Conservation (phyloP, 2,113 vertebrate species). For the Nycticorax nycticorax region DNA sequence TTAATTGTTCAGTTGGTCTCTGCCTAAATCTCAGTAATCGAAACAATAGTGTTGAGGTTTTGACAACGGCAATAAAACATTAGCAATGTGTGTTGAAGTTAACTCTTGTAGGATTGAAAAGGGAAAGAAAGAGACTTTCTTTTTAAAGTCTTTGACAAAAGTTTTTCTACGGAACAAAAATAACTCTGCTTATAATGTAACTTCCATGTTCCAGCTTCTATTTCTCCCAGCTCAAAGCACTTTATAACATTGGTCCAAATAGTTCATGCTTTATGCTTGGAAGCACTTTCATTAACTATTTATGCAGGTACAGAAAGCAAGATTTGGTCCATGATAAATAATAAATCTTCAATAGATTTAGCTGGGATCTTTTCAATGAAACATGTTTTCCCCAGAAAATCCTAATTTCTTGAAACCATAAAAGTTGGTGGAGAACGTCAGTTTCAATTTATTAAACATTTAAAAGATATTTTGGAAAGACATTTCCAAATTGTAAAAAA, state of each 20-base stretch:
- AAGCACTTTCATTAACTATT: constrained; percentile 68
- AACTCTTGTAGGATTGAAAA: constrained; percentile 41
- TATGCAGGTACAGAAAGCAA: constrained; percentile 61
- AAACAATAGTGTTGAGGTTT: constrained; percentile 78
- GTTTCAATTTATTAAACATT: background rate
- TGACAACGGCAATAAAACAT: constrained; percentile 88
- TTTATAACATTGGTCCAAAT: constrained; percentile 50
- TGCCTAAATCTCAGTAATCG: constrained; percentile 84
- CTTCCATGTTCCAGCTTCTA: constrained; percentile 48
- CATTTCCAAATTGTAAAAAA: background rate
- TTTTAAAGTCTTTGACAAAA: constrained; percentile 64
- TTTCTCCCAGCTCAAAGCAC: constrained; percentile 63
- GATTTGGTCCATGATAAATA: constrained; percentile 64
- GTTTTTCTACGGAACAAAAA: constrained; percentile 45
- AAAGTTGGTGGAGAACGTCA: background rate
- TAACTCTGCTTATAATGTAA: constrained; percentile 57
- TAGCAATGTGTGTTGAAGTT: constrained; percentile 66
- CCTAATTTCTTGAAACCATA: background rate
- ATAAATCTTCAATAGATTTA: constrained; percentile 59
- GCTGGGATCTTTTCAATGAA: constrained; percentile 26
- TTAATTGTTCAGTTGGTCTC: constrained; percentile 92
- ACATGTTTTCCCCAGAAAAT: constrained; percentile 17
- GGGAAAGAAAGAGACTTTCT: constrained; percentile 53
- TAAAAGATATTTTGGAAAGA: background rate
- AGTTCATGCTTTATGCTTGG: constrained; percentile 64